phyloP scores from a whole-genome alignment of 1,140 invertebrate species.

The Gyrodactylus bullatarudis region DNA sequence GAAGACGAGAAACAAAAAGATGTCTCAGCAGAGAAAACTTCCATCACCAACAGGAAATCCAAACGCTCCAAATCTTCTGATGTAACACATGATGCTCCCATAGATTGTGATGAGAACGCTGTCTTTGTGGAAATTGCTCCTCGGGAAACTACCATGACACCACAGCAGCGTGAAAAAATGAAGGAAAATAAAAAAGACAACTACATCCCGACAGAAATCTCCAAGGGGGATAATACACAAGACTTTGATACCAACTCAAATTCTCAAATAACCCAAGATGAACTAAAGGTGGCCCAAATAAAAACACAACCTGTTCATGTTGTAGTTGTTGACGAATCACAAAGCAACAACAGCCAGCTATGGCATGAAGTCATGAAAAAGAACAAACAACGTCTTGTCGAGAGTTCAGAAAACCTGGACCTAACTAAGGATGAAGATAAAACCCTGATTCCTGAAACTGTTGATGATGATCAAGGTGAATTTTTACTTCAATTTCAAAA shows the following conservation, averaged over 20 bases:
- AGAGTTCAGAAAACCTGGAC: not conserved
- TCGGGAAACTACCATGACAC: not conserved
- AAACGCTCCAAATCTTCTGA: not conserved
- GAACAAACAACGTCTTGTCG: not conserved
- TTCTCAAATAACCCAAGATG: not conserved
- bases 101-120: not conserved
- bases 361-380: not conserved
- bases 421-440: no score
- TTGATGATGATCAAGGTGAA: no score
- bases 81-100: not conserved
- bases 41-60: not conserved
- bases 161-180: not conserved
- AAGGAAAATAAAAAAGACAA: not conserved
- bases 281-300: not conserved
- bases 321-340: not conserved
- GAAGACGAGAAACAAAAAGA: not conserved
- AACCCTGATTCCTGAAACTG: no score
- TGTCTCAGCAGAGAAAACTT: no score
- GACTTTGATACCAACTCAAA: not conserved
- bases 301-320: not conserved
- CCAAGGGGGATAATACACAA: not conserved
- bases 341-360: not conserved
- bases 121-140: not conserved
- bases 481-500: no score
- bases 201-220: no score